Percentiles rank a stretch among this genome's conserved stretches.
Evolutionary conservation across 1,140 invertebrate species (phyloP).

Genomic region (Drusus annulatus): DNA sequence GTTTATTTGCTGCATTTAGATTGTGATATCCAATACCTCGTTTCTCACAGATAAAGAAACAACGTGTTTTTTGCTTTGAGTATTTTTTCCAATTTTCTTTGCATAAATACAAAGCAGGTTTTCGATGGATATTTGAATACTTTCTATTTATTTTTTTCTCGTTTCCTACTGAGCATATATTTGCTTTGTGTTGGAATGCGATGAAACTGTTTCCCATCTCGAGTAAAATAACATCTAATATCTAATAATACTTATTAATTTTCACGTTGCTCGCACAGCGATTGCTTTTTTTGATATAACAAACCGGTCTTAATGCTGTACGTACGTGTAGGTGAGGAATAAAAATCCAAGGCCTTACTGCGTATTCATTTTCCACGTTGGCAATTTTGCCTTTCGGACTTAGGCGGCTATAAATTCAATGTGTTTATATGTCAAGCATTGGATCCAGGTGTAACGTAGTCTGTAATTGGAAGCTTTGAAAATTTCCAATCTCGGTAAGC

Average conservation of each 20-base stretch:
- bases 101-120: background rate
- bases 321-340: background rate
- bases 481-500: too few species aligned
- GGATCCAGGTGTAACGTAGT: too few species aligned
- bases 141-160: background rate
- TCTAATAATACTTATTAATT: background rate
- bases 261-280: background rate
- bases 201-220: conserved; percentile 6
- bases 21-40: background rate
- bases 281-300: background rate
- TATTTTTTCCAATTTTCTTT: background rate
- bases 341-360: conserved; percentile 5
- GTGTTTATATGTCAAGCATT: too few species aligned
- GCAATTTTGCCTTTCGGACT: background rate
- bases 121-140: too few species aligned
- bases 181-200: background rate
- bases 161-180: background rate
- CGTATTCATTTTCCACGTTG: conserved; percentile 5
- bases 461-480: too few species aligned
- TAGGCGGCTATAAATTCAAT: too few species aligned
- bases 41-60: background rate
- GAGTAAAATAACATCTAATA: conserved; percentile 7
- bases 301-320: conserved; percentile 14
- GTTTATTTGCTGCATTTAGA: background rate
- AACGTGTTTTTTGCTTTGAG: background rate